Evolutionary conservation across 2,888 invertebrate species (phyloP).

Genomic region (Reticulitermes lucifugus): DNA sequence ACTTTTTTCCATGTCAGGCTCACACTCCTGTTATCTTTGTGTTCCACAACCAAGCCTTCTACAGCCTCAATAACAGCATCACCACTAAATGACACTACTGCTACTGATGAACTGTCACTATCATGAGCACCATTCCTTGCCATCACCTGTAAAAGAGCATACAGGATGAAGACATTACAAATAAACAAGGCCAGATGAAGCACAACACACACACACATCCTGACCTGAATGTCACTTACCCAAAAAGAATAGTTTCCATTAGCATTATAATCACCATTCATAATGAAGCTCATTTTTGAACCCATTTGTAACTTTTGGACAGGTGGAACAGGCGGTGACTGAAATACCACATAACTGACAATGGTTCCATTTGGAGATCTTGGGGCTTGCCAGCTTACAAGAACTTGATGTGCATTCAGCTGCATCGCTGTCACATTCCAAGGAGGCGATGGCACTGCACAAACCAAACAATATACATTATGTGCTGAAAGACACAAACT

Average conservation of each 20-base stretch:
- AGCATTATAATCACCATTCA: slow-evolving; percentile 57
- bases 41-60: slow-evolving; percentile 67
- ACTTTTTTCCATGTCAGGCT: slow-evolving; percentile 73
- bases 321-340: slow-evolving; percentile 74
- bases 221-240: slow-evolving; percentile 65
- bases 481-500: no score
- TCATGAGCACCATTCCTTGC: slow-evolving; percentile 73
- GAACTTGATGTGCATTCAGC: slow-evolving; percentile 72
- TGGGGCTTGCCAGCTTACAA: slow-evolving; percentile 78
- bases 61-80: slow-evolving; percentile 73
- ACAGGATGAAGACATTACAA: no score
- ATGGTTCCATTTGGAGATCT: slow-evolving; percentile 72
- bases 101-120: slow-evolving; percentile 72
- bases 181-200: no score
- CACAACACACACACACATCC: no score
- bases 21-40: slow-evolving; percentile 67
- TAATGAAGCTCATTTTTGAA: slow-evolving; percentile 66
- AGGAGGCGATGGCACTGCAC: slow-evolving; percentile 76
- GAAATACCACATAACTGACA: slow-evolving; percentile 72
- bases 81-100: slow-evolving; percentile 72
- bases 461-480: no score
- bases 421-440: slow-evolving; percentile 74
- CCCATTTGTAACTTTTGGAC: slow-evolving; percentile 63
- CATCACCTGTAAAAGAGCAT: slow-evolving; percentile 66
- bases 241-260: slow-evolving; percentile 77